phyloP scores from a whole-genome alignment of 2,113 vertebrate genomes.

The Hystrix cristata region DNA sequence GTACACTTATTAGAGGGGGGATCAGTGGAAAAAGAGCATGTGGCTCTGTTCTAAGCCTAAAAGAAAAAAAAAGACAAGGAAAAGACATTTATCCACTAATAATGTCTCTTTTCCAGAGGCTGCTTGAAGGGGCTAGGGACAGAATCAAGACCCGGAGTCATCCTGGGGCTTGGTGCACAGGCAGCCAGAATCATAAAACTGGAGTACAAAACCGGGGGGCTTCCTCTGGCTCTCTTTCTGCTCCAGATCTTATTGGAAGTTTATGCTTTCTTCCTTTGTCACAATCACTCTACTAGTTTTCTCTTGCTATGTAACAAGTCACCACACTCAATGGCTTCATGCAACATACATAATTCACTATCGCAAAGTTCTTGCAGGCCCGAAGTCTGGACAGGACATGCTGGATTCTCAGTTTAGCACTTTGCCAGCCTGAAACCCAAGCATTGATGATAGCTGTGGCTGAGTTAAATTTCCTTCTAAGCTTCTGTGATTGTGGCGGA shows the following conservation, averaged over 20 bases:
- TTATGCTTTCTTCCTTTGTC: background rate
- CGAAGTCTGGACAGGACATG: background rate
- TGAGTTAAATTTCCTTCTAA: background rate
- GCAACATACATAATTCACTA: background rate
- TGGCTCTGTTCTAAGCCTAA: constrained; percentile 36
- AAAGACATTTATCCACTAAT: background rate
- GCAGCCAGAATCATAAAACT: background rate
- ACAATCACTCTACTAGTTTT: background rate
- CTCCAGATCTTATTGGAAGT: background rate
- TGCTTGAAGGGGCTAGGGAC: background rate
- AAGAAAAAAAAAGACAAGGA: constrained; percentile 30
- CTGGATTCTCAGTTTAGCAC: background rate
- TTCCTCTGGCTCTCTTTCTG: background rate
- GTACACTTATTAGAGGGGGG: constrained; percentile 65
- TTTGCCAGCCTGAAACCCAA: background rate
- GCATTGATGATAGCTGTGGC: background rate
- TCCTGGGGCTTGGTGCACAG: background rate
- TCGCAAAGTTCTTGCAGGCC: background rate
- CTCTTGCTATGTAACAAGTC: background rate
- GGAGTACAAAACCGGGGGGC: accelerated
- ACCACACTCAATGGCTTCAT: background rate
- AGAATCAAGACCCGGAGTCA: background rate
- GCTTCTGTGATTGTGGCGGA: background rate
- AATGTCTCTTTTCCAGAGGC: background rate
- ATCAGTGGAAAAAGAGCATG: constrained; percentile 40